These are phyloP conservation scores for Schizothorax lantsangensis DNA, from an alignment of 2,797 vertebrate species.

Conservation along the genomic window DNA sequence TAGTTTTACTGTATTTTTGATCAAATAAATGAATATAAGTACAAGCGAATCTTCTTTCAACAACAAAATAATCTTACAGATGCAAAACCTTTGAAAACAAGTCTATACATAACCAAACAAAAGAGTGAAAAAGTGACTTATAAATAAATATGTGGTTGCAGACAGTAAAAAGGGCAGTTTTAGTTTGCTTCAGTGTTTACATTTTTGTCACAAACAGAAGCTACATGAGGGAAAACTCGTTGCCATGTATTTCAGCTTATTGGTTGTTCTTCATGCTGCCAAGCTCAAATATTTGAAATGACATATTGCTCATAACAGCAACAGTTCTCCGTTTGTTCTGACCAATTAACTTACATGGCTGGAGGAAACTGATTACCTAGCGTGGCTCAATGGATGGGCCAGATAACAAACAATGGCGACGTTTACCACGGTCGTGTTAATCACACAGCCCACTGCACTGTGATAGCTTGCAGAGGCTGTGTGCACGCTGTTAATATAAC, in stretches of 20 bases:
- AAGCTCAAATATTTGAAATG: constrained; percentile 30
- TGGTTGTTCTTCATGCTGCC: not conserved
- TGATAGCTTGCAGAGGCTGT: constrained; percentile 32
- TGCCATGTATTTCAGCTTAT: not conserved
- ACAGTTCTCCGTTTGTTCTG: constrained; percentile 36
- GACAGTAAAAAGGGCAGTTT: not conserved
- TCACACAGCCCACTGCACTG: constrained; percentile 43
- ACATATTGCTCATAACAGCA: constrained; percentile 34
- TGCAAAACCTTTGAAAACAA: not conserved
- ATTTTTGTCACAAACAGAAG: constrained; percentile 13
- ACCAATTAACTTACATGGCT: constrained; percentile 52
- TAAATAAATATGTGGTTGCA: not conserved
- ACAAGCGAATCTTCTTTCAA: not conserved
- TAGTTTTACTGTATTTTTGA: too few species aligned
- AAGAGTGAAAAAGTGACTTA: not conserved
- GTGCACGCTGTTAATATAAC: constrained; percentile 46
- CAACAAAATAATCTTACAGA: not conserved
- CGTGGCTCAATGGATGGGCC: constrained; percentile 26
- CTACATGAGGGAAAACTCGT: not conserved
- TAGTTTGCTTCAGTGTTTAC: not conserved
- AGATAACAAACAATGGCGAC: constrained; percentile 39
- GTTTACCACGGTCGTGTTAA: constrained; percentile 24
- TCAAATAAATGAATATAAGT: not conserved
- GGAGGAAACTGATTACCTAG: constrained; percentile 37
- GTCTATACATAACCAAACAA: not conserved